Percentiles rank a stretch among this genome's conserved stretches.
These are phyloP conservation scores for Agrochola macilenta DNA, from an alignment of 2,888 invertebrate genomes.

Conservation along the genomic window DNA sequence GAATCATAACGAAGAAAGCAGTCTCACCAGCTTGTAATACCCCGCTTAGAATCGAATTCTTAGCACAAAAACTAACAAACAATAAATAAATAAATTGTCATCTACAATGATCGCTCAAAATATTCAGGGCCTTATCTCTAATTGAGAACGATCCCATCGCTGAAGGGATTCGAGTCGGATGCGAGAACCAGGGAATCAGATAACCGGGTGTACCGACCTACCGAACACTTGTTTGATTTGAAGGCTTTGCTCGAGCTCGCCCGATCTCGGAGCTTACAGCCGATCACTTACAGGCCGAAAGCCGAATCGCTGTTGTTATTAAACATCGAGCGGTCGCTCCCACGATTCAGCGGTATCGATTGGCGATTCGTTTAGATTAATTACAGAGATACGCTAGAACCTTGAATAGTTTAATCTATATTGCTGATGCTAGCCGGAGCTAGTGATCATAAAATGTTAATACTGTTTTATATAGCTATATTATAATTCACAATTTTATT, in stretches of 20 bases:
- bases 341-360: conserved; percentile 51
- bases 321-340: conserved; percentile 47
- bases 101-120: conserved; percentile 66
- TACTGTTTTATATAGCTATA: conserved; percentile 31
- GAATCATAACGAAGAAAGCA: background rate
- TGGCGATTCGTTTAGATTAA: conserved; percentile 59
- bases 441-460: conserved; percentile 47
- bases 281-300: conserved; percentile 73
- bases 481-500: conserved; percentile 24
- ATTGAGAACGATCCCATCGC: conserved; percentile 72
- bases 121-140: conserved; percentile 75
- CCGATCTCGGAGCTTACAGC: conserved; percentile 70
- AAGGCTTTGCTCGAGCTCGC: conserved; percentile 69
- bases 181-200: conserved; percentile 74
- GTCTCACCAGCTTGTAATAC: background rate
- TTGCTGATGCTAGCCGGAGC: conserved; percentile 22
- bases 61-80: conserved; percentile 2
- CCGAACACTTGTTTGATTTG: conserved; percentile 83
- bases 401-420: conserved; percentile 60
- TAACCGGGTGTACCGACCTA: conserved; percentile 75
- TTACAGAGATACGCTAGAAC: conserved; percentile 53
- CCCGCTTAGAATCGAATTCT: background rate
- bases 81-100: conserved; percentile 69
- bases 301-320: conserved; percentile 65
- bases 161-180: conserved; percentile 67